Evolutionary conservation across 2,113 vertebrate species (phyloP), one percentile per base, ranked within the genome.

Genomic region (Petrocephalus microphthalmus): DNA sequence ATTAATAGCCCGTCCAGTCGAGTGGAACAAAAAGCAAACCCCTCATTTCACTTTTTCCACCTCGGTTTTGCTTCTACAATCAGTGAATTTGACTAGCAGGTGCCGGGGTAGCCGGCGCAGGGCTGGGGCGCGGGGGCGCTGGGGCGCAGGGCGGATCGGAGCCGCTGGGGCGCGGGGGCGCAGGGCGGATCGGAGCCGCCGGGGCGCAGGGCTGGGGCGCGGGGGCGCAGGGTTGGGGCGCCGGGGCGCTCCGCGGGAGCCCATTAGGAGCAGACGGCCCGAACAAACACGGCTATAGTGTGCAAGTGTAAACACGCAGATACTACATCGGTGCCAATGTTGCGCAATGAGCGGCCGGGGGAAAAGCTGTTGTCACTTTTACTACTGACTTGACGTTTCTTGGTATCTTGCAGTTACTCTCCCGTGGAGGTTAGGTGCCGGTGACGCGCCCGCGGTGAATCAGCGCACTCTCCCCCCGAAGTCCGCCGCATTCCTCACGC

Each of bases 31-130:
- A 53, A 85, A 91, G 6, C 87, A 89, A 88, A 78, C 15, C 83
- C 93, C 88, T 94, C 94, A 92, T 94, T 94, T 95, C 94, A 92
- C 92, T 92, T 95, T 94, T 93, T 90, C 92, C 86, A 54, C 17
- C 84, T 54, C 49, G 13, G 29, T 13, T 67, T 67, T 67, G 60
- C 60, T 42, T 78, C 71, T 37, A 42, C 15, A 42, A 17, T 42
- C 15, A 42, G 71, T 78, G 71, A 42, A 78, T 78, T 37, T 78
- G 15, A 78, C 15, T 78, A 78, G 37, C 71, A 78, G 71, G 71
- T 78, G 71, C 17, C 37, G 13, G 71, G 25, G 53, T 13, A 10
- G 29, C 33, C 29, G n/a, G n/a, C n/a, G n/a, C n/a, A n/a, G 25
- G 67, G 37, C 67, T 6, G 15, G 49, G 6, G 49, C 19, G 54